phyloP scores from a whole-genome alignment of 1,140 invertebrate genomes.

The Frieseomelitta varia region DNA sequence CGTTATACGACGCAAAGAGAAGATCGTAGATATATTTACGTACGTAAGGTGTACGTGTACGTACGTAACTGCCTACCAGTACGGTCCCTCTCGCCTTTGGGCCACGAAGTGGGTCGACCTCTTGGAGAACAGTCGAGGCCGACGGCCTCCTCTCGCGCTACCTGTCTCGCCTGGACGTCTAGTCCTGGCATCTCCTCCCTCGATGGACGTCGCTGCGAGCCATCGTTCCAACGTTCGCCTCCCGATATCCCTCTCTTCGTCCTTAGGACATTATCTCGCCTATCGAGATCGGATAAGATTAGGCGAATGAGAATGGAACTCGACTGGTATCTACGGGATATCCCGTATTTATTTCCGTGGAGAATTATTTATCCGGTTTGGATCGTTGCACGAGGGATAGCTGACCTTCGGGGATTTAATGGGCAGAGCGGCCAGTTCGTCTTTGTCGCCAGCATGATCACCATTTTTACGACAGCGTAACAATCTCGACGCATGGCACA shows the following conservation, averaged over 20 bases:
- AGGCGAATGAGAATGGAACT: background rate
- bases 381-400: too few species aligned
- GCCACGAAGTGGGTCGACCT: slow-evolving; percentile 78
- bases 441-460: too few species aligned
- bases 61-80: slow-evolving; percentile 67
- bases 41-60: slow-evolving; percentile 51
- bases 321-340: background rate
- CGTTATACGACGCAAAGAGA: slow-evolving; percentile 53
- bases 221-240: background rate
- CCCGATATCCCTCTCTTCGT: background rate
- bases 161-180: slow-evolving; percentile 41
- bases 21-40: slow-evolving; percentile 63
- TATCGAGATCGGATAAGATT: background rate
- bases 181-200: slow-evolving; percentile 61
- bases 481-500: too few species aligned
- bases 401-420: too few species aligned
- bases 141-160: slow-evolving; percentile 70
- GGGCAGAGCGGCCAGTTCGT: too few species aligned
- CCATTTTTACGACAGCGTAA: too few species aligned
- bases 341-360: too few species aligned
- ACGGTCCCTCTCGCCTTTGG: slow-evolving; percentile 75
- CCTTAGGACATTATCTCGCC: background rate
- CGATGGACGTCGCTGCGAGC: slow-evolving; percentile 5
- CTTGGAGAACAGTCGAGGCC: slow-evolving; percentile 71
- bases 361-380: too few species aligned